Evolutionary conservation across 2,113 vertebrate species (phyloP), one percentile per base, ranked within the genome.

Genomic region (Pangasianodon hypophthalmus): DNA sequence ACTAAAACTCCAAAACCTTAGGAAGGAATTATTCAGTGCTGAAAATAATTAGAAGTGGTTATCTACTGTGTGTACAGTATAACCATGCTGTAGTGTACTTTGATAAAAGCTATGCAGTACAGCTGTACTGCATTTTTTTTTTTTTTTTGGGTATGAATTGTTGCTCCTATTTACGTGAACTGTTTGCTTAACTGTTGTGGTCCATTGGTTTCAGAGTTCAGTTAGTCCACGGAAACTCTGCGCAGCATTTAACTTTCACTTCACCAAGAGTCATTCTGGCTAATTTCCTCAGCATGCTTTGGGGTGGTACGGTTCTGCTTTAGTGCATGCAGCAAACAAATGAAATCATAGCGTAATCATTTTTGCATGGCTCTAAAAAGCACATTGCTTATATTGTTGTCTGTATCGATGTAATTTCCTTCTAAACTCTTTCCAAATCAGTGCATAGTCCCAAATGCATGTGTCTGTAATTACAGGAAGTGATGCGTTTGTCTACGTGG

Each of bases 91-190:
- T 48, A 50, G 26, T 79, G 75, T 48, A 37, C 41, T 83, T 83
- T 41, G 6, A 41, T 58, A 60, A 84, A 58, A 58, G 54, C 80
- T 21, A 29, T 81, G 13, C 77, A 81, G 13, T n/a, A 32, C 80
- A 41, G n/a, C n/a, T 41, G 52, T 56, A 21, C 19, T 77, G 41
- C 1, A 77, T 29, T 79, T 50, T 77, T 48, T 26, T 13, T 37
- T 71, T 9, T 46, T 46, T 46, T 46, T 46, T 46, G 41, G 48
- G 48, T 52, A n/a, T 41, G 10, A 41, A 60, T 21, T 84, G 32
- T 84, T 84, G 54, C 87, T 90, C 87, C 85, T 75, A 88, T 90
- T 88, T 93, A 94, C 56, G 64, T 64, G 83, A 77, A 64, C 29
- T 60, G 10, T 89, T 84, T 84, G 64, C 64, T 64, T 80, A 67